Percentiles rank a stretch among this genome's conserved stretches.
These are phyloP conservation scores for Dynastes grantii DNA, from an alignment of 2,888 invertebrate species.

Conservation along the genomic window DNA sequence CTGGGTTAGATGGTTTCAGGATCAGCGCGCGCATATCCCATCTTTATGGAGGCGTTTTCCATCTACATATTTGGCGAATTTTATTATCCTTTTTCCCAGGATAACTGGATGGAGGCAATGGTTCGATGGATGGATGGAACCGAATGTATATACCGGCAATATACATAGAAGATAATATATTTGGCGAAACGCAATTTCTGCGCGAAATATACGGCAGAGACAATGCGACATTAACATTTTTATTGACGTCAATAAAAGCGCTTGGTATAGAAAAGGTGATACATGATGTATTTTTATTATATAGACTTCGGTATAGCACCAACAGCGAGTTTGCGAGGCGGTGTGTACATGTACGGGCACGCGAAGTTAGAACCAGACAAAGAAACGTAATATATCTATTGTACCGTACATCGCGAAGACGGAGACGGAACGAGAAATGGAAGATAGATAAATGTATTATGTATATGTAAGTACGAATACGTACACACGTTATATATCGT, in stretches of 20 bases:
- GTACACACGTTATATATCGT: not conserved
- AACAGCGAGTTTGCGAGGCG: no score
- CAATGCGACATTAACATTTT: conserved; percentile 39
- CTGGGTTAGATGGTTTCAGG: not conserved
- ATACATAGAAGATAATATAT: conserved; percentile 20
- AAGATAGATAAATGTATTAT: conserved; percentile 28
- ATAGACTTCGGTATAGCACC: not conserved
- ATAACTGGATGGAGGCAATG: not conserved
- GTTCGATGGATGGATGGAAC: not conserved
- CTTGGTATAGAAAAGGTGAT: conserved; percentile 27
- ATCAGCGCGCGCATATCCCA: not conserved
- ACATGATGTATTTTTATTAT: conserved; percentile 26
- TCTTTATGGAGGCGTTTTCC: conserved; percentile 3
- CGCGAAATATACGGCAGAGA: conserved; percentile 26
- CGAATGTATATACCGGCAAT: not conserved
- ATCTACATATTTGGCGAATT: conserved; percentile 17
- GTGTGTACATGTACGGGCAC: not conserved
- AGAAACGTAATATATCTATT: not conserved
- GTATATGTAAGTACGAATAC: not conserved
- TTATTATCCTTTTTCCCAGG: conserved; percentile 2
- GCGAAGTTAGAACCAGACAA: conserved; percentile 13
- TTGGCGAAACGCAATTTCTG: conserved; percentile 20
- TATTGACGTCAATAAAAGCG: conserved; percentile 42
- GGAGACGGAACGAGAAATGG: conserved; percentile 13
- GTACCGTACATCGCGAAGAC: not conserved